Evolutionary conservation across 2,888 invertebrate species (phyloP).

Genomic region (Heterodera filipjevi): DNA sequence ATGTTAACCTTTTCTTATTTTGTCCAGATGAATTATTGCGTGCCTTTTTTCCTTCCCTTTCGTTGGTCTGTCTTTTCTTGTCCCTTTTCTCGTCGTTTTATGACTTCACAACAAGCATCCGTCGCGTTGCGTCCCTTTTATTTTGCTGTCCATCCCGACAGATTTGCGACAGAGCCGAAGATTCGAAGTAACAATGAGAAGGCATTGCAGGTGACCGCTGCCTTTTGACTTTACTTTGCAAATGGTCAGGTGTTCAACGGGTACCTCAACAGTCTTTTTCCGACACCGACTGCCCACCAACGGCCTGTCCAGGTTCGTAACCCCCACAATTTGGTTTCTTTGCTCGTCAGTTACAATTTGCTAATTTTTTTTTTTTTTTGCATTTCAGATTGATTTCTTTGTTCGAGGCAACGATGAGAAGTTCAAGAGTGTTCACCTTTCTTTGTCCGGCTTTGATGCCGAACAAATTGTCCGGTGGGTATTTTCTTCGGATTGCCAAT

Average conservation of each 20-base stretch:
- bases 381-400: constrained; percentile 18
- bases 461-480: constrained; percentile 52
- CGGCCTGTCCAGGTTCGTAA: constrained; percentile 42
- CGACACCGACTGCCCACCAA: constrained; percentile 37
- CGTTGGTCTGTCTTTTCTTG: background rate
- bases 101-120: constrained; percentile 47
- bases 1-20: background rate
- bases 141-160: constrained; percentile 69
- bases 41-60: constrained; percentile 4
- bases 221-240: background rate
- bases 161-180: constrained; percentile 67
- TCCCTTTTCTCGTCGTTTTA: constrained; percentile 14
- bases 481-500: background rate
- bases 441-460: constrained; percentile 59
- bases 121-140: constrained; percentile 68
- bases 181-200: constrained; percentile 61
- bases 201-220: constrained; percentile 52
- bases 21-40: background rate
- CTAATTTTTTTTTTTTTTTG: background rate
- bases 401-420: constrained; percentile 9
- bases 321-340: no score
- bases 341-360: no score
- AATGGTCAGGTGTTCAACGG: constrained; percentile 61
- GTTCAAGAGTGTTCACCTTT: constrained; percentile 42
- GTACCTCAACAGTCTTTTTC: constrained; percentile 62